Conservation (phyloP, 2,888 invertebrate genomes). For the Priocnemis perturbator region DNA sequence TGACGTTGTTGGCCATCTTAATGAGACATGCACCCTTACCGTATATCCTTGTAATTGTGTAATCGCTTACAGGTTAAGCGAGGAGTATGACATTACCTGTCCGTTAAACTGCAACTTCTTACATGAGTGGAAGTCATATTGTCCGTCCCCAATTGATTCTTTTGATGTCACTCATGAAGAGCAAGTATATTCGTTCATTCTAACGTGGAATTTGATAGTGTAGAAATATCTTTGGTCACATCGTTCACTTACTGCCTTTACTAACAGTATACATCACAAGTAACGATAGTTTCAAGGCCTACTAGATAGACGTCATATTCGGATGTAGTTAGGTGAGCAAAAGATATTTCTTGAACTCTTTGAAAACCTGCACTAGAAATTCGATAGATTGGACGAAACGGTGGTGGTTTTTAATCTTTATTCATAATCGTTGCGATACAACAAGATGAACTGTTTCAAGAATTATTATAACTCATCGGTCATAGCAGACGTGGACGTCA, state of each 20-base stretch:
- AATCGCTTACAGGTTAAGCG: neutral
- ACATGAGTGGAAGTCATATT: constrained; percentile 7
- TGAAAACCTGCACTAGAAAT: too few species aligned
- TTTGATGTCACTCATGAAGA: neutral
- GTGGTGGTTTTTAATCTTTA: too few species aligned
- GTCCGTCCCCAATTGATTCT: constrained; percentile 12
- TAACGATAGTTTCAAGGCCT: too few species aligned
- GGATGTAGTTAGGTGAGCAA: too few species aligned
- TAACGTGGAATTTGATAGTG: constrained; percentile 14
- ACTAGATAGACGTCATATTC: too few species aligned
- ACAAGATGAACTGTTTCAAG: too few species aligned
- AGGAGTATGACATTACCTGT: constrained; percentile 28
- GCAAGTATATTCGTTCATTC: constrained; percentile 21
- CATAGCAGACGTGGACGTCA: neutral
- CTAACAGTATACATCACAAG: too few species aligned
- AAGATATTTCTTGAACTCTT: too few species aligned
- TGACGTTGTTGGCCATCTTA: constrained; percentile 22
- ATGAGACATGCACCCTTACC: neutral
- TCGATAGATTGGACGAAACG: too few species aligned
- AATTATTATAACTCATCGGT: too few species aligned
- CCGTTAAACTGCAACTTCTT: constrained; percentile 14
- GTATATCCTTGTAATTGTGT: neutral
- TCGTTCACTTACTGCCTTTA: too few species aligned
- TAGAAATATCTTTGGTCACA: neutral
- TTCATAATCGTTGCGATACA: too few species aligned